phyloP scores from a whole-genome alignment of 2,888 invertebrate species.

The Byasa hedistus region DNA sequence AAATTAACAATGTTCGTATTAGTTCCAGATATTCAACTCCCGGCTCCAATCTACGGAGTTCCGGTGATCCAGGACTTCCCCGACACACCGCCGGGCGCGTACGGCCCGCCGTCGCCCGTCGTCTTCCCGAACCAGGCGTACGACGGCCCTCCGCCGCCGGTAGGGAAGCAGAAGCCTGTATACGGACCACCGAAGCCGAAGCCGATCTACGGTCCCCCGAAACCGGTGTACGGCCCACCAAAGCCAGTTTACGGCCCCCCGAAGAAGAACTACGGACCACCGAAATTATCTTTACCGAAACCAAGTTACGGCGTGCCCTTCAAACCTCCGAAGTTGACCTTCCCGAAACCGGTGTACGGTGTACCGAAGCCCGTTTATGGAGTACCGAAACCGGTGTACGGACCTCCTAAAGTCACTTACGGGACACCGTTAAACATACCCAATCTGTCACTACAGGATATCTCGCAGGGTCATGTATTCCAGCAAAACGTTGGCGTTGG shows the following conservation, averaged over 20 bases:
- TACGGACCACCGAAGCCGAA: conserved; percentile 62
- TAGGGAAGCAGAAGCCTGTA: conserved; percentile 58
- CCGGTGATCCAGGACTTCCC: conserved; percentile 67
- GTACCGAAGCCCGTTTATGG: conserved; percentile 63
- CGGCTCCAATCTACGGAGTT: conserved; percentile 81
- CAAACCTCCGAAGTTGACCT: conserved; percentile 53
- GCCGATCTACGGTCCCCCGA: conserved; percentile 59
- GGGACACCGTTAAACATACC: conserved; percentile 49
- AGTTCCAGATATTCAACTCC: conserved; percentile 69
- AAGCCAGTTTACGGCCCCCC: conserved; percentile 61
- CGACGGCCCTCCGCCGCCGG: conserved; percentile 77
- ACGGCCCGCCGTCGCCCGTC: conserved; percentile 76
- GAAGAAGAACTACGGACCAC: conserved; percentile 55
- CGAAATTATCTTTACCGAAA: conserved; percentile 55
- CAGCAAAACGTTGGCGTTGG: conserved; percentile 37
- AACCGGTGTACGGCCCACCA: conserved; percentile 66
- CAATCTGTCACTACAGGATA: conserved; percentile 43
- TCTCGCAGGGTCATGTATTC: conserved; percentile 40
- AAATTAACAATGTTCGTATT: too few relatives aligned
- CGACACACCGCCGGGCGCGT: conserved; percentile 63
- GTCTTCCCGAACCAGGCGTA: conserved; percentile 62
- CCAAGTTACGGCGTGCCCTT: conserved; percentile 61
- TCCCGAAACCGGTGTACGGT: conserved; percentile 54
- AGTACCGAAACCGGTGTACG: conserved; percentile 67
- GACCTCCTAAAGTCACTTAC: conserved; percentile 54